A percentile compares a stretch with the other conserved stretches of the same genome.
phyloP scores from a whole-genome alignment of 2,797 vertebrate species.

The Agapornis canus region DNA sequence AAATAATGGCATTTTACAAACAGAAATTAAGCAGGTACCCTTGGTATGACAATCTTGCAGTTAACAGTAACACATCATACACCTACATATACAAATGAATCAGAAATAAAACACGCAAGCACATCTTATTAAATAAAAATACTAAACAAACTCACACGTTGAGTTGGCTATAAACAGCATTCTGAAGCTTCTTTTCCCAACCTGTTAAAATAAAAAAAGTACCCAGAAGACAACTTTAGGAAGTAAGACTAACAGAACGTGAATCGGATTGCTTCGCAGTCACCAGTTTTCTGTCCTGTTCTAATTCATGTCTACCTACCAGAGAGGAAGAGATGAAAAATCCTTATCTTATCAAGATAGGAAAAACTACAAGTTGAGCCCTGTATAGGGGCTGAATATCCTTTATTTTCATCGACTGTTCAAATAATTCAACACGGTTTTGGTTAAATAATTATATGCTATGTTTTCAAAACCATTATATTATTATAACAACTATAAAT shows the following conservation, averaged over 20 bases:
- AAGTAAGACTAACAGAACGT: background rate
- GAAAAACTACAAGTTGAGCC: background rate
- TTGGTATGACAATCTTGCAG: background rate
- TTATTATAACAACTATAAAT: background rate
- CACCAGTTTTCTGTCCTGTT: background rate
- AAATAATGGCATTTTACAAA: background rate
- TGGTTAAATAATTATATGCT: background rate
- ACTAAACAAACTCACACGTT: constrained; percentile 86
- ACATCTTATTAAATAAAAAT: background rate
- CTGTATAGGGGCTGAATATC: background rate
- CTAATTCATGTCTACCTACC: background rate
- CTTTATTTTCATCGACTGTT: background rate
- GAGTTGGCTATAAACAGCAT: constrained; percentile 96
- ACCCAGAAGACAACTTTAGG: background rate
- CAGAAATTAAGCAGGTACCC: background rate
- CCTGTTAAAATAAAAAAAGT: constrained; percentile 78
- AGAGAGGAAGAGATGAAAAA: background rate
- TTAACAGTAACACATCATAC: background rate
- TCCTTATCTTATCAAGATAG: background rate
- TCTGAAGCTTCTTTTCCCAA: constrained; percentile 97
- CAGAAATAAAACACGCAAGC: background rate
- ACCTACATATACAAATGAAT: background rate
- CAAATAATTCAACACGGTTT: background rate
- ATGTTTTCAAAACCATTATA: background rate
- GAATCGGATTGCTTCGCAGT: background rate